phyloP scores from a whole-genome alignment of 2,113 vertebrate species.

The Clupea harengus region DNA sequence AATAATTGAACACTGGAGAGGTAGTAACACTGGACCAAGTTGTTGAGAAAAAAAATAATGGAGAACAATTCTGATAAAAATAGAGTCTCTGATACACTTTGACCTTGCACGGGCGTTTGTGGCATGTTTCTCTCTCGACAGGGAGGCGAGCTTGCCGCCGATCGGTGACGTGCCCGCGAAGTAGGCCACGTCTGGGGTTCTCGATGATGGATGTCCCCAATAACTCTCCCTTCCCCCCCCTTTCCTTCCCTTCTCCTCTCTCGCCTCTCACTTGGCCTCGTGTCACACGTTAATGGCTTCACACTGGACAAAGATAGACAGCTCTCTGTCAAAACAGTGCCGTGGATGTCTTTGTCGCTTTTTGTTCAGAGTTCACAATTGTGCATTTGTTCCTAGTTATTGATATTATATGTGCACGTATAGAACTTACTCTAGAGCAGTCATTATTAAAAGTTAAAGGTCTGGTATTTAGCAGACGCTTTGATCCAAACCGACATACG shows the following conservation, averaged over 20 bases:
- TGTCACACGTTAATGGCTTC: neutral
- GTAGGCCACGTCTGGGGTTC: slow-evolving; percentile 9
- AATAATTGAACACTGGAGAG: neutral
- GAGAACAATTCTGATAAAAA: slow-evolving; percentile 49
- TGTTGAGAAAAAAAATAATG: slow-evolving; percentile 26
- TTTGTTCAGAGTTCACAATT: neutral
- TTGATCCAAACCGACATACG: too few species aligned
- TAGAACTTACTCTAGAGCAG: too few species aligned
- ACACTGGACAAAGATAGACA: neutral
- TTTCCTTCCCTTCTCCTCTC: slow-evolving; percentile 8
- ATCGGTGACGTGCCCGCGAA: slow-evolving; percentile 31
- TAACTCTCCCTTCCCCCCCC: neutral
- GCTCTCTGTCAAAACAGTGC: neutral
- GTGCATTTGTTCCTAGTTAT: neutral
- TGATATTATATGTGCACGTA: neutral
- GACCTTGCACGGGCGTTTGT: slow-evolving; percentile 53
- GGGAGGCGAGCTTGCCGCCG: slow-evolving; percentile 19
- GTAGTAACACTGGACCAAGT: neutral
- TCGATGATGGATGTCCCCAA: slow-evolving; percentile 40
- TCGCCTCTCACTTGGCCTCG: neutral
- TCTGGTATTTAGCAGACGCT: too few species aligned
- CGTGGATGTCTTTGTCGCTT: neutral
- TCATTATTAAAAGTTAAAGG: too few species aligned
- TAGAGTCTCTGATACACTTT: slow-evolving; percentile 47
- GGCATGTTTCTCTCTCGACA: slow-evolving; percentile 27